Base-by-base conservation (phyloP, 2,797 vertebrate genomes). In the Pangasius djambal region DNA sequence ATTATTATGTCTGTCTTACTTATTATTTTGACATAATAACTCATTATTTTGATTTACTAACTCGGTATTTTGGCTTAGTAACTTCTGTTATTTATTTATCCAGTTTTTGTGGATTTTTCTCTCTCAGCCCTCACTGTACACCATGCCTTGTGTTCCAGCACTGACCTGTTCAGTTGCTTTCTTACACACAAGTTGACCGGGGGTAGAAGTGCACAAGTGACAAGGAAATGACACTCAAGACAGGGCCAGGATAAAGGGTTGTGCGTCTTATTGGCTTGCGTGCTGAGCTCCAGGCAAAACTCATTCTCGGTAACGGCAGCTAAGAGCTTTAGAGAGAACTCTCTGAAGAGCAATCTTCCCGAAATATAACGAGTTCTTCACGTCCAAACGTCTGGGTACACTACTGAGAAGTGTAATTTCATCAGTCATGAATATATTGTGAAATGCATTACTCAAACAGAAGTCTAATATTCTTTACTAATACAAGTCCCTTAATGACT, bases 151-250 rank as follows among this genome's bases (percentile, higher is more conserved):
- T 50, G 79, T 82, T 86, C 89, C 88, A 84, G 82, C 57, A 72
- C 40, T 63, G 88, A 74, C 7, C 81, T 57, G 34, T 48, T 78
- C 25, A 85, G 85, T 89, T 86, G 79, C 52, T 91, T 88, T 85
- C 28, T 74, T 86, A 28, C n/a, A 89, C 74, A 86, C 86, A 91
- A 91, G 77, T 48, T 93, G 92, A 92, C 91, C 91, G 86, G 48
- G 37, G 70, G 89, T 88, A 87, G 87, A 48, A 67, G 82, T 83
- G 15, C 61, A 83, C 82, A 84, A 87, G 86, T 89, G 90, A 88
- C 44, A 81, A 55, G 65, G 74, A 67, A 86, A 90, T 88, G 86
- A 89, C 88, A 87, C 57, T 89, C 65, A 52, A 85, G 89, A 92
- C 44, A 78, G 65, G 86, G 25, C 52, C 83, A 79, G 87, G 57